Evolutionary conservation across 2,888 invertebrate species (phyloP).

Genomic region (Chironomus riparius): DNA sequence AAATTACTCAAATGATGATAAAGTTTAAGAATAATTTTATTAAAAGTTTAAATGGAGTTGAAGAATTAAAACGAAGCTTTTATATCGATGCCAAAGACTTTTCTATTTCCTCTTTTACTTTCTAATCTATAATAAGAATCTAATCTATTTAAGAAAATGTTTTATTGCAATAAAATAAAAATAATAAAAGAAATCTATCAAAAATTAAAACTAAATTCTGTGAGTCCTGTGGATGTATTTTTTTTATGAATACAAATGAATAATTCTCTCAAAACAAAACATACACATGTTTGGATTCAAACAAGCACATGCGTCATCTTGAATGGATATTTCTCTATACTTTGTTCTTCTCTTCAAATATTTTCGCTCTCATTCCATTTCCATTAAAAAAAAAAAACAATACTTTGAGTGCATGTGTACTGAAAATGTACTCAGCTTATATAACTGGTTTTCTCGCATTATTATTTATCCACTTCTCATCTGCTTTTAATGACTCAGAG

Average conservation of each 20-base stretch:
- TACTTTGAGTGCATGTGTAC: slow-evolving; percentile 1
- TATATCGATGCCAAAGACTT: no score
- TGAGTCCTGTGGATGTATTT: no score
- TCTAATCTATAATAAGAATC: no score
- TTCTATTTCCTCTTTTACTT: no score
- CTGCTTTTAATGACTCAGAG: no score
- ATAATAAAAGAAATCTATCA: no score
- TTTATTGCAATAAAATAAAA: no score
- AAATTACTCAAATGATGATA: neutral
- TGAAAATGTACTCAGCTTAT: neutral
- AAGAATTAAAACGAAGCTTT: neutral
- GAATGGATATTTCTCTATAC: neutral
- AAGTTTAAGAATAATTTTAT: neutral
- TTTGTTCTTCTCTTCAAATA: neutral
- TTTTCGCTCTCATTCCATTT: neutral
- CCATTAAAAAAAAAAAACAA: neutral
- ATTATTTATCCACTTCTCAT: no score
- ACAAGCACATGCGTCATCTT: neutral
- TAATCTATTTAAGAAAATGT: no score
- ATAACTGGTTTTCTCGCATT: neutral
- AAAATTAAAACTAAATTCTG: no score
- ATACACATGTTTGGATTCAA: neutral
- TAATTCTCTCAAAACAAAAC: neutral
- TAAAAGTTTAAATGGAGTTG: neutral
- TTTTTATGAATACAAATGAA: neutral